Base-by-base conservation (phyloP, 2,797 vertebrate species). In the Todus mexicanus region DNA sequence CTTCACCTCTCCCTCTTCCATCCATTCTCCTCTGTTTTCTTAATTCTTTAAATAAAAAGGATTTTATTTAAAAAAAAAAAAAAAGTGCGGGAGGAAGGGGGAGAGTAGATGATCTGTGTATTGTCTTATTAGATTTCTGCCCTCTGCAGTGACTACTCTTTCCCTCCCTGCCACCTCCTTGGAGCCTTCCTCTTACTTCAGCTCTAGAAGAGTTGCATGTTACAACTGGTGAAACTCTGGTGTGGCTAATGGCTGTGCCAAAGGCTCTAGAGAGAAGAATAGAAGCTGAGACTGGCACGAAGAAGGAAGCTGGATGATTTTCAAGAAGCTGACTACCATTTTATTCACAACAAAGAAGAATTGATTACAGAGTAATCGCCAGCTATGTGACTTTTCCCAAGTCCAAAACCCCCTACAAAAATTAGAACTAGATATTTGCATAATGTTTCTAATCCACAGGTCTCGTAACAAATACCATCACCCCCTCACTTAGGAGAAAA, bases 221-320 rank as follows among this genome's bases (percentile, higher is more conserved):
- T 94, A 51, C 87, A 94, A 95, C 95, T 66, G 45, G 92, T 78
- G 51, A 89, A 92, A 85, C 65, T 74, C 85, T 89, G 81, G 77
- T 85, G 94, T 82, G 88, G 92, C 87, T 92, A 48, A 66, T n/a
- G 18, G 43, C 63, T 78, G 65, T 90, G 94, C 90, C 95, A 94
- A 85, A 51, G 35, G 65, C 71, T 89, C 76, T 48, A 77, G 25
- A 76, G 64, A 85, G 60, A 86, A 96, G 92, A 87, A 95, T 20
- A 93, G 86, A 87, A 23, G 15, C 86, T 33, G 53, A 82, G 90
- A 93, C 88, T 89, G 88, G 90, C 92, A 94, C 88, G 93, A 93
- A 96, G 90, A 94, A 38, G 23, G 84, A 95, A 93, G 94, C 84
- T 96, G 93, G 94, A 93, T 84, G 56, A 64, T 79, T 92, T 79